Base-by-base conservation (phyloP, 2,113 vertebrate species). In the Terrapene triunguis region DNA sequence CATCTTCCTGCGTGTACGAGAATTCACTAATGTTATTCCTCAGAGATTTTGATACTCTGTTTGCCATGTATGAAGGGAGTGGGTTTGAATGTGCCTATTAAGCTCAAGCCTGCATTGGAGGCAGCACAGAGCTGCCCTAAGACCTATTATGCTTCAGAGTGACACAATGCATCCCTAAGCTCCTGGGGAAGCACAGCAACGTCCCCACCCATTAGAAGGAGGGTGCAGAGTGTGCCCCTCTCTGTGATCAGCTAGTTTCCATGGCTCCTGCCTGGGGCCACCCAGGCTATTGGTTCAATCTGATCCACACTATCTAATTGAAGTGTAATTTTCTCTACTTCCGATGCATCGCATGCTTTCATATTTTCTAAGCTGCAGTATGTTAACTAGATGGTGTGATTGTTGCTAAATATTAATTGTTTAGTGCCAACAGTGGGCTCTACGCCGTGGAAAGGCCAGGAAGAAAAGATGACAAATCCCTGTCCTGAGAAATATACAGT, bases 391-490 rank as follows among this genome's bases (percentile, higher is more conserved):
- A 25, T 35, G 59, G 74, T 51, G 44, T 90, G 38, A 51, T 59
- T 1, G 1, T 69, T 94, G 57, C 47, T 95, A 96, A 79, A 24
- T 76, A 44, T 44, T 59, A n/a, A 72, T 81, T 84, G 42, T 80
- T 95, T 2, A 5, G 72, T 84, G 57, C 62, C 62, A 32, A 47
- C 6, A 10, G 19, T 11, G 35, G n/a, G 5, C 55, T 84, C n/a
- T 78, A 79, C 55, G 89, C 89, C 32, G 1, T 93, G 76, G 53
- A 72, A 92, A 79, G 80, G 48, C 90, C 88, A 94, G 69, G 85
- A 84, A 94, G 83, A 92, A 93, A 84, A 65, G 42, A 25, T 38
- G 57, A 59, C 38, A 50, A 35, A 79, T 78, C 86, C 72, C 25
- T 21, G 50, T 38, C 57, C 72, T 89, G 81, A 35, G 76, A 84